phyloP scores from a whole-genome alignment of 2,888 invertebrate genomes.

The Dolichomitus sp. region DNA sequence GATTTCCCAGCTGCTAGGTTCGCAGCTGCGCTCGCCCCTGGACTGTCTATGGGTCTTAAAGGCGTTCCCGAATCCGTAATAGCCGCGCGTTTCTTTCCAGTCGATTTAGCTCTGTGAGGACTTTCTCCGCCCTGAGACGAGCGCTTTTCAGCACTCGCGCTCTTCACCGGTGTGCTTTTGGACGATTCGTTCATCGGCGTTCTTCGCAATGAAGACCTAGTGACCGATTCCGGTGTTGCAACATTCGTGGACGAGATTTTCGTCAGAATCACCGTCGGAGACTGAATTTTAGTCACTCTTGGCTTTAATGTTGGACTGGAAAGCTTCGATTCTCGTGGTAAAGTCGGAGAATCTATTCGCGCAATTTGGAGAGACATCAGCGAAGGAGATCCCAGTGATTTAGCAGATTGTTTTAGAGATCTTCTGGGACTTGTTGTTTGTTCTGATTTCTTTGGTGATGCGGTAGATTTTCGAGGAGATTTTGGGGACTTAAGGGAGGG shows the following conservation, averaged over 20 bases:
- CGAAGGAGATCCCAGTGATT: background rate
- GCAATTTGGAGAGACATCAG: conserved; percentile 2
- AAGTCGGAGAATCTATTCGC: conserved; percentile 45
- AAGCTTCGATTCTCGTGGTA: conserved; percentile 29
- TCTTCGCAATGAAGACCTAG: conserved; percentile 33
- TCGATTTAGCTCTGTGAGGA: conserved; percentile 63
- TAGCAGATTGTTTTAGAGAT: background rate
- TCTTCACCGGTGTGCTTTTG: conserved; percentile 50
- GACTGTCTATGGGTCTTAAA: conserved; percentile 49
- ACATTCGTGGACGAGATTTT: conserved; percentile 14
- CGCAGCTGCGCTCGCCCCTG: background rate
- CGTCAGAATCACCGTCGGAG: conserved; percentile 55
- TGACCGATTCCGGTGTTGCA: conserved; percentile 1
- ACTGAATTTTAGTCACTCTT: conserved; percentile 8
- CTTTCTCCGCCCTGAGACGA: conserved; percentile 53
- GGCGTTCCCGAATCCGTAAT: conserved; percentile 64
- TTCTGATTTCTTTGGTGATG: conserved; percentile 2
- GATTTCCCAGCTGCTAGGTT: conserved; percentile 34
- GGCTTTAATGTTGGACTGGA: background rate
- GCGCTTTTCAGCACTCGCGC: conserved; percentile 47
- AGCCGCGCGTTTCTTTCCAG: conserved; percentile 59
- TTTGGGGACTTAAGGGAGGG: background rate
- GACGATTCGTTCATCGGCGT: conserved; percentile 3
- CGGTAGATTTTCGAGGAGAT: background rate
- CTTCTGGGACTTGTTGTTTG: background rate